Base-by-base conservation (phyloP, 1,140 invertebrate genomes). In the Pogonus chalceus region DNA sequence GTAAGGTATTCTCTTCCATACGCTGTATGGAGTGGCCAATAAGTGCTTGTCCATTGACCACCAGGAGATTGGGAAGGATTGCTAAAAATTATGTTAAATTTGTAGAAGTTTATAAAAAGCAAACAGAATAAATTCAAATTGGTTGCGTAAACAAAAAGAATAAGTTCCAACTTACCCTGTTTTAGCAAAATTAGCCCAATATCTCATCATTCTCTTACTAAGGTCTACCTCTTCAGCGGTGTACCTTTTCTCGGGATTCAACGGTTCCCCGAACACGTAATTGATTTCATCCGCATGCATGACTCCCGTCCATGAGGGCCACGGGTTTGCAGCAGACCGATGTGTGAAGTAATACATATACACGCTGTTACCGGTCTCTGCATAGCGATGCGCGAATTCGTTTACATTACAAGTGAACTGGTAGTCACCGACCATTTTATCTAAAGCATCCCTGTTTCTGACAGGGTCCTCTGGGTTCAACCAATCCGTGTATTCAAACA, bases 341-440 rank as follows among this genome's bases (percentile, higher is more conserved):
- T 97, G 92, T 55, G 85, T 90, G 70, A 90, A 98, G 65, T 92
- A 91, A 70, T 98, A 98, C 79, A 92, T 93, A 72, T 92, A 98
- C 20, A 96, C 90, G 62, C 87, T 87, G 68, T 91, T 88, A 2
- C 90, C 88, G 18, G 84, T 85, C 59, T 89, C 83, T 1, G 93
- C 87, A 65, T 96, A 96, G 20, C 84, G 76, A 60, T 88, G 81
- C 1, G 92, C 90, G 65, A 88, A 86, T 64, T 96, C 89, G 69
- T 96, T 94, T 23, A 96, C 89, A 63, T 88, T 86, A 74, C 96
- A 98, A 0, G 92, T 92, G 69, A 98, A 98, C 61, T 96, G 90
- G 66, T 90, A 93, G 71, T 98, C 96, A 1, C 94, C 94, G n/a
- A 97, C 90, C 72, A 96, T 91, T 67, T 92, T 92, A 65, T 95